Base-by-base conservation (phyloP, 2,888 invertebrate genomes). In the Temnothorax ravouxi region DNA sequence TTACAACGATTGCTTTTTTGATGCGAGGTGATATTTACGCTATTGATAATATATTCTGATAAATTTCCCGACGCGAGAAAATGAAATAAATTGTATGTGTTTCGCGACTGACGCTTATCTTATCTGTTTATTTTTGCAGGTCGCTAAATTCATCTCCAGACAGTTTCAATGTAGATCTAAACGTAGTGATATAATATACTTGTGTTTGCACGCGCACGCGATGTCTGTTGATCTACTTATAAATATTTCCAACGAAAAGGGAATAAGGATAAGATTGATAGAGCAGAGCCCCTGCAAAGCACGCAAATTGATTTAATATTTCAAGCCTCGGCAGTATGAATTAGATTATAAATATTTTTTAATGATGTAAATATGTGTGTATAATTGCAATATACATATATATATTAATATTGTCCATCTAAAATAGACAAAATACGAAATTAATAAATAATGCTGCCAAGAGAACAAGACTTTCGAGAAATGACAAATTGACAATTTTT, bases 141-240 rank as follows among this genome's bases (percentile, higher is more conserved):
- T 95, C 94, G 64, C 88, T 92, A 87, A 94, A 94, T 88, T 94
- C 94, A 69, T 93, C 93, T 52, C 93, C 94, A 61, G 94, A 94
- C 88, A 94, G 93, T 92, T 93, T 92, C 89, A 94, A 94, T 88
- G 91, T 93, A 91, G 94, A 94, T 87, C 91, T 93, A 88, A 94
- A 95, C 85, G 92, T 93, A 86, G 92, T 94, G 77, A 93, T 94
- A 84, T 94, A 93, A 29, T 18, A 56, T 64, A 74, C 59, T n/a
- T 29, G 29, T 29, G 3, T 29, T 29, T 29, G 29, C 29, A 29
- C 29, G 29, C 29, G 18, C 56, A 76, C 86, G 64, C n/a, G 86
- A 90, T 74, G 21, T 87, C 44, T 62, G 76, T 71, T 87, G 72
- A 85, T 90, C 80, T 44, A 29, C 29, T 29, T 29, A 81, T 85